Evolutionary conservation across 92 coral and sea anemone species (phyloP).

Genomic region (Nematostella vectensis): DNA sequence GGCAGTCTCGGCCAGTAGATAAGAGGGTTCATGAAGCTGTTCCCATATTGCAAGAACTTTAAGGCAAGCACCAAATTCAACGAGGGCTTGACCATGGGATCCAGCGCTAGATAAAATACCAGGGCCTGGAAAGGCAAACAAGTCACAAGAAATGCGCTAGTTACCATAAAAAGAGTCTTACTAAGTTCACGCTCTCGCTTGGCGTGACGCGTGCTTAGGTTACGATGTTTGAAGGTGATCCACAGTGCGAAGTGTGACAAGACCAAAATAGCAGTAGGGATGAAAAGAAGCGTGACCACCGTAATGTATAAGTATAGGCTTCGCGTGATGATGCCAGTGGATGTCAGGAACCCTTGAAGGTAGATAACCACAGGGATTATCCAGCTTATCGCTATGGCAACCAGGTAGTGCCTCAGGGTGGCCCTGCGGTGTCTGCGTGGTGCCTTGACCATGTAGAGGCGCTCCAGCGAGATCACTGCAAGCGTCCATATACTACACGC

Average conservation of each 20-base stretch:
- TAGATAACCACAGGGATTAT: conserved; percentile 12
- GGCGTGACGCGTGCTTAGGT: conserved; percentile 11
- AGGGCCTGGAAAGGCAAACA: conserved; percentile 29
- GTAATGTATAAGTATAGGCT: conserved; percentile 15
- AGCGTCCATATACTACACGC: conserved; percentile 35
- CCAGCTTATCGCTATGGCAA: conserved; percentile 29
- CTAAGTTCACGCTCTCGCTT: conserved; percentile 24
- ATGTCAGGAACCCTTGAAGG: conserved; percentile 3
- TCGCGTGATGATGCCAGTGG: conserved; percentile 12
- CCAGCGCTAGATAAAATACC: conserved; percentile 23
- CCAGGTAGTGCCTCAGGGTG: conserved; percentile 2
- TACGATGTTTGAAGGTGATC: conserved; percentile 24
- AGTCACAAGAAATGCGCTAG: conserved; percentile 21
- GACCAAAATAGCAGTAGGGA: conserved; percentile 22
- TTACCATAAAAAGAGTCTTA: conserved; percentile 26
- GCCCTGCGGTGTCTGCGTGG: conserved; percentile 26
- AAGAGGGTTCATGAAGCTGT: conserved; percentile 77
- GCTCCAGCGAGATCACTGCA: conserved; percentile 27
- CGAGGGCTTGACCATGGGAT: neutral
- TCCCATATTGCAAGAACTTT: conserved; percentile 61
- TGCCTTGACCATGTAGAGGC: conserved; percentile 14
- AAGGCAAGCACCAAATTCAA: conserved; percentile 7
- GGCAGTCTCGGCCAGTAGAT: conserved; percentile 74
- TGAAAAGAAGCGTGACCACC: conserved; percentile 14
- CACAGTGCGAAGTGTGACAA: conserved; percentile 20